Conservation (phyloP, 2,888 invertebrate species). For the Acleris emargana region DNA sequence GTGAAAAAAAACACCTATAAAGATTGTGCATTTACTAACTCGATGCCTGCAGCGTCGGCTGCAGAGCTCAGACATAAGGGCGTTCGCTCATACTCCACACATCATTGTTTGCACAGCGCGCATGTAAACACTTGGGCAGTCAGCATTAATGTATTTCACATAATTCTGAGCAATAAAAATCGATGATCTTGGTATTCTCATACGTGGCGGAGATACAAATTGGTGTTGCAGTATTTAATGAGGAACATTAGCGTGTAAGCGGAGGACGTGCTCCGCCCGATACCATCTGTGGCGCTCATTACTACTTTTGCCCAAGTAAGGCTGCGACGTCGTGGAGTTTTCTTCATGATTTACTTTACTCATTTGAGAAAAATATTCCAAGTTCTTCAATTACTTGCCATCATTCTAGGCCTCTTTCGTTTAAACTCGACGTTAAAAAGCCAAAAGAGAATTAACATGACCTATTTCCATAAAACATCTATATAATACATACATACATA, state of each 20-base stretch:
- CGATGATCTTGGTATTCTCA: conserved; percentile 44
- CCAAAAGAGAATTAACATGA: too few species aligned
- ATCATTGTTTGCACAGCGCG: conserved; percentile 1
- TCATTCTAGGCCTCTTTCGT: neutral
- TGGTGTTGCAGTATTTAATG: conserved; percentile 62
- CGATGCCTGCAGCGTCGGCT: neutral
- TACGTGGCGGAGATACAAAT: conserved; percentile 62
- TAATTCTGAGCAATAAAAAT: conserved; percentile 44
- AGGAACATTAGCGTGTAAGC: conserved; percentile 62
- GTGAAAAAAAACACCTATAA: too few species aligned
- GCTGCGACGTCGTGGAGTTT: conserved; percentile 52
- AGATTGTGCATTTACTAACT: neutral
- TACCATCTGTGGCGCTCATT: conserved; percentile 64
- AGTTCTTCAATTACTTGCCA: conserved; percentile 19
- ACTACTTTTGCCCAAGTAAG: conserved; percentile 62
- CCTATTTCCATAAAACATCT: too few species aligned
- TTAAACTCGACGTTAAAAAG: too few species aligned
- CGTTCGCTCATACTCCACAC: neutral
- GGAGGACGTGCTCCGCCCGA: conserved; percentile 48
- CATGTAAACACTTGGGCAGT: neutral
- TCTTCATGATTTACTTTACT: conserved; percentile 57
- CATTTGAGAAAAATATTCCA: conserved; percentile 50
- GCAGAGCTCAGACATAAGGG: neutral
- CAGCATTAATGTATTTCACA: conserved; percentile 5
- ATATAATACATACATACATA: too few species aligned